phyloP scores from a whole-genome alignment of 1,140 invertebrate species.

The Pristionchus pacificus region DNA sequence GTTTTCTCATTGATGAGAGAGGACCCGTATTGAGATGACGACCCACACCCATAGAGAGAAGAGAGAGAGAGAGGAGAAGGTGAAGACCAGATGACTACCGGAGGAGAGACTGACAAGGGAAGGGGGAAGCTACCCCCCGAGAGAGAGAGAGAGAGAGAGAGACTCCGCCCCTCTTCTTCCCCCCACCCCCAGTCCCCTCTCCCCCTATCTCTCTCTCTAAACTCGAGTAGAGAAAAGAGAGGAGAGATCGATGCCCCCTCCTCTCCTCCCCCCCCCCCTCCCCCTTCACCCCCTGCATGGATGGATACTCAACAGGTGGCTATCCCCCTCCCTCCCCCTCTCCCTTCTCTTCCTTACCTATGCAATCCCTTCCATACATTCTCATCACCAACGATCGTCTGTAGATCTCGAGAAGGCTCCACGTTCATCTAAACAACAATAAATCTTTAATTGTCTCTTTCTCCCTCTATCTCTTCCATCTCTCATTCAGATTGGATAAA shows the following conservation, averaged over 20 bases:
- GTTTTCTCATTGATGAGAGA: no score
- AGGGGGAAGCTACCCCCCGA: neutral
- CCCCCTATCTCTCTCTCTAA: neutral
- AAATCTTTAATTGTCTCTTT: neutral
- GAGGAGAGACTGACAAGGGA: no score
- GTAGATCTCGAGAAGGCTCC: neutral
- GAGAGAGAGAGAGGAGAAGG: no score
- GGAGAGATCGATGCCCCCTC: neutral
- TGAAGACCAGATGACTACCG: no score
- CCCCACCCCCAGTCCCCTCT: neutral
- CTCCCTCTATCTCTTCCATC: conserved; percentile 19
- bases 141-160: neutral
- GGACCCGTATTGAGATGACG: no score
- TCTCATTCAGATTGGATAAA: no score
- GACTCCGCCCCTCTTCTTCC: neutral
- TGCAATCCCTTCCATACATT: neutral
- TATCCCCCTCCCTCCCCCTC: neutral
- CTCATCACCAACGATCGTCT: neutral
- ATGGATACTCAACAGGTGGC: no score
- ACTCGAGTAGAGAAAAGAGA: neutral
- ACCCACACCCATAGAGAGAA: no score
- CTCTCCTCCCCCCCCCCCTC: neutral
- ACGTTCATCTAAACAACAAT: conserved; percentile 4
- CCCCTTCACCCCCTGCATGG: neutral
- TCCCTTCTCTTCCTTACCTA: neutral